These are phyloP conservation scores for Centroberyx gerrardi DNA, from an alignment of 2,797 vertebrate genomes.

Conservation along the genomic window DNA sequence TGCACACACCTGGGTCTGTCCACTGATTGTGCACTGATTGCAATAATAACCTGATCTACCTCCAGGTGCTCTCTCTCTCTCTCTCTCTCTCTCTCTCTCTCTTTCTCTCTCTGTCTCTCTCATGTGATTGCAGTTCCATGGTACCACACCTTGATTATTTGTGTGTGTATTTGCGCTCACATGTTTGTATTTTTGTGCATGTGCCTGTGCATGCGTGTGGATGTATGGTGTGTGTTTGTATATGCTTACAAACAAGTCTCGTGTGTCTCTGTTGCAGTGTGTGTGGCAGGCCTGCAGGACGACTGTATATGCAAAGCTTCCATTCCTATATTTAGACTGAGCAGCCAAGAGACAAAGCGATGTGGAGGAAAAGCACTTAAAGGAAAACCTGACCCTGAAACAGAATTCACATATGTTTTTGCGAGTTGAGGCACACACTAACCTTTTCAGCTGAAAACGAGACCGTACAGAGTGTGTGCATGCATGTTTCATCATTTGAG, in stretches of 20 bases:
- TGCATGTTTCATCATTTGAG: background rate
- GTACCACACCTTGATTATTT: background rate
- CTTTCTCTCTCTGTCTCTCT: no score
- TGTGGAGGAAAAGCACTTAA: constrained; percentile 30
- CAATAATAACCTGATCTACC: constrained; percentile 42
- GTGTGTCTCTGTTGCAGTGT: background rate
- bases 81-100: no score
- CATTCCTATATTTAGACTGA: constrained; percentile 42
- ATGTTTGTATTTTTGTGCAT: background rate
- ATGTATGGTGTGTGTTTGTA: background rate
- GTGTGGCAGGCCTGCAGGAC: background rate
- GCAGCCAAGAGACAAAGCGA: constrained; percentile 14
- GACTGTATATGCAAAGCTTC: background rate
- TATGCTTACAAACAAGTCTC: no score
- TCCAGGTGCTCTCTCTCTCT: background rate
- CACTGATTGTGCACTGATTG: constrained; percentile 36
- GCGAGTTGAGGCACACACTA: background rate
- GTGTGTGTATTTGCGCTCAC: no score
- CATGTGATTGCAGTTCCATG: constrained; percentile 26
- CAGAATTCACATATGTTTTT: constrained; percentile 1
- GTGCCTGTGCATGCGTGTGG: background rate
- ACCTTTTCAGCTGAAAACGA: background rate
- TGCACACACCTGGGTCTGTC: constrained; percentile 28
- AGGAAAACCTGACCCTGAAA: constrained; percentile 41
- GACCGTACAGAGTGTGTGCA: no score